These are phyloP conservation scores for Tokudaia muenninki DNA, from an alignment of 2,797 vertebrate species.

Conservation along the genomic window DNA sequence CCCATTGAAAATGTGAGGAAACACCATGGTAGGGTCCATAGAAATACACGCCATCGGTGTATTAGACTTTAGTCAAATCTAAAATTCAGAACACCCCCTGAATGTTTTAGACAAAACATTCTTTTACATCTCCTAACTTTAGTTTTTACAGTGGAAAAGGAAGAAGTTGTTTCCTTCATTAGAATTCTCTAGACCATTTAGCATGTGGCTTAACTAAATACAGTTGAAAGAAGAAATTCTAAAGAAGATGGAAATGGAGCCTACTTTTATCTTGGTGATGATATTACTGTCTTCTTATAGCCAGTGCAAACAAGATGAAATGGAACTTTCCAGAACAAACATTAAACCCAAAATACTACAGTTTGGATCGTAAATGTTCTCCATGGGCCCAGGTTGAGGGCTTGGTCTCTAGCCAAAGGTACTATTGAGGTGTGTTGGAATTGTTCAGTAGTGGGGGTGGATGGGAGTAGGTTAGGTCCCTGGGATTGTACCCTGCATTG, in stretches of 20 bases:
- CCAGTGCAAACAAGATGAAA: not conserved
- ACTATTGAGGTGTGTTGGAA: not conserved
- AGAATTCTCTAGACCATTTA: conserved; percentile 24
- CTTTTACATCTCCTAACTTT: not conserved
- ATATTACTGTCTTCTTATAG: not conserved
- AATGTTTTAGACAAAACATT: conserved; percentile 26
- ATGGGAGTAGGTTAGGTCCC: not conserved
- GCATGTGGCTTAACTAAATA: not conserved
- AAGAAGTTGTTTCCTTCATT: not conserved
- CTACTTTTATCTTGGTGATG: not conserved
- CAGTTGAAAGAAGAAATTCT: conserved; percentile 24
- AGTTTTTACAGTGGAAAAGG: not conserved
- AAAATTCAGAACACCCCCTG: not conserved
- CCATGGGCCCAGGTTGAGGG: not conserved
- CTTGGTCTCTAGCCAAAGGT: not conserved
- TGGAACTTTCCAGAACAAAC: not conserved
- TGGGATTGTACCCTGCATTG: not conserved
- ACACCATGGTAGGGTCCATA: not conserved
- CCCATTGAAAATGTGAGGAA: not conserved
- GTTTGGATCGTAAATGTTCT: not conserved
- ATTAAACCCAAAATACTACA: not conserved
- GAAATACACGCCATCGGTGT: not conserved
- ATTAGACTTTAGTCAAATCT: conserved; percentile 5
- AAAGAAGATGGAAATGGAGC: not conserved
- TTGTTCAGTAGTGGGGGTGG: not conserved